Evolutionary conservation across 2,797 vertebrate genomes (phyloP).

Genomic region (Lepilemur septentrionalis): DNA sequence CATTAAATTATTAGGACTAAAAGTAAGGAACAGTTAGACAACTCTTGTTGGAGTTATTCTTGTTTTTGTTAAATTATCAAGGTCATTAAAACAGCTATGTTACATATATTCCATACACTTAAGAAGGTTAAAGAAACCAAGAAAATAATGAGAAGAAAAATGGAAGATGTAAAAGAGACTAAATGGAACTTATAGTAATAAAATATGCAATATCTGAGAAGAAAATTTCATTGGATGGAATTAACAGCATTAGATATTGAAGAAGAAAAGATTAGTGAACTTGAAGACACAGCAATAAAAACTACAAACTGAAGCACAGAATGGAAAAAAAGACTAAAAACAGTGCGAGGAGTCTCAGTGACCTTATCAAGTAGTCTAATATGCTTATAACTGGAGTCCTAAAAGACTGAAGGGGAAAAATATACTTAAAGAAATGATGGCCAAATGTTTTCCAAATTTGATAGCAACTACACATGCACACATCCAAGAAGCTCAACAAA

Average conservation of each 20-base stretch:
- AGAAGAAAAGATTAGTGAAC: slow-evolving; percentile 17
- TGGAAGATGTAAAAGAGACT: neutral
- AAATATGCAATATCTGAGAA: neutral
- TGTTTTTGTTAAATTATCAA: neutral
- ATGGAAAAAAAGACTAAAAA: neutral
- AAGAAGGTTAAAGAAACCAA: neutral
- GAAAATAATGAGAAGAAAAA: slow-evolving; percentile 16
- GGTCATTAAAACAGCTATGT: neutral
- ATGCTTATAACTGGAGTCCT: neutral
- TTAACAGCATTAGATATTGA: neutral
- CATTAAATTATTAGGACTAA: neutral
- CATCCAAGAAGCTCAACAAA: neutral
- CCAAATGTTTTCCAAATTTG: neutral
- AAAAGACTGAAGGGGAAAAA: neutral
- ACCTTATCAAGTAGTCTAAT: neutral
- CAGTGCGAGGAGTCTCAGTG: neutral
- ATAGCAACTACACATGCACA: neutral
- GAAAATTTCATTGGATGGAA: neutral
- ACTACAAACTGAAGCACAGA: neutral
- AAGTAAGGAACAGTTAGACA: neutral
- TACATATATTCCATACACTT: neutral
- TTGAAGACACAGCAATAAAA: slow-evolving; percentile 20
- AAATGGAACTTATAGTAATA: neutral
- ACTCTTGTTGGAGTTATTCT: neutral
- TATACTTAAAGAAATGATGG: neutral